These are phyloP conservation scores for Helarctos malayanus DNA, from an alignment of 2,797 vertebrate genomes.

Conservation along the genomic window DNA sequence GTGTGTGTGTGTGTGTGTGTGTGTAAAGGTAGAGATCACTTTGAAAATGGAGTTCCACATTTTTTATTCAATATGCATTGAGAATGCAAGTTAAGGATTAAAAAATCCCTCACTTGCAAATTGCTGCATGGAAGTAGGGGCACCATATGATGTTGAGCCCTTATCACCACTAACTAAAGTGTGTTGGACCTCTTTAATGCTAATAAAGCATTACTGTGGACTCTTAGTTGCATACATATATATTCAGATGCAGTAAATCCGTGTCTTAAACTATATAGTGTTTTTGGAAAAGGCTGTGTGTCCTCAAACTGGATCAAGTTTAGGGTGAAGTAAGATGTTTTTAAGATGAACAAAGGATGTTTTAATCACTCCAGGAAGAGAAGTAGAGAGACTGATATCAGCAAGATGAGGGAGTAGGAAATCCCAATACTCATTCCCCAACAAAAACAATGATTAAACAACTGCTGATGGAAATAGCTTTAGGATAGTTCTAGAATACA, in stretches of 20 bases:
- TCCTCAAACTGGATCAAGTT: background rate
- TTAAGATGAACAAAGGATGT: background rate
- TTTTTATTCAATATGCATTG: background rate
- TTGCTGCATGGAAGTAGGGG: background rate
- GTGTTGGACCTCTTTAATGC: background rate
- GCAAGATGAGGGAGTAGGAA: background rate
- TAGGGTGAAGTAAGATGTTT: background rate
- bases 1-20: background rate
- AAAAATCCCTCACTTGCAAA: background rate
- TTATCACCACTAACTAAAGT: background rate
- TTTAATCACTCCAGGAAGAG: conserved; percentile 29
- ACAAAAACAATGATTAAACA: background rate
- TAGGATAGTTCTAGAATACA: background rate
- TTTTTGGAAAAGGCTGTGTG: background rate
- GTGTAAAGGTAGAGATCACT: background rate
- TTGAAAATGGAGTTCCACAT: background rate
- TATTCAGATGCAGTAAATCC: background rate
- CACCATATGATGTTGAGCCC: background rate
- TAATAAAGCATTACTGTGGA: background rate
- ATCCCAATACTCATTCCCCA: background rate
- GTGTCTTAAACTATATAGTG: background rate
- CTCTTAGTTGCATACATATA: background rate
- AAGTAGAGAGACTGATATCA: background rate
- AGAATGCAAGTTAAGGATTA: background rate
- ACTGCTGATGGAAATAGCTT: background rate